Percentiles rank a stretch among this genome's conserved stretches.
Conservation (phyloP, 2,888 invertebrate species). For the Drosophila diplacantha region DNA sequence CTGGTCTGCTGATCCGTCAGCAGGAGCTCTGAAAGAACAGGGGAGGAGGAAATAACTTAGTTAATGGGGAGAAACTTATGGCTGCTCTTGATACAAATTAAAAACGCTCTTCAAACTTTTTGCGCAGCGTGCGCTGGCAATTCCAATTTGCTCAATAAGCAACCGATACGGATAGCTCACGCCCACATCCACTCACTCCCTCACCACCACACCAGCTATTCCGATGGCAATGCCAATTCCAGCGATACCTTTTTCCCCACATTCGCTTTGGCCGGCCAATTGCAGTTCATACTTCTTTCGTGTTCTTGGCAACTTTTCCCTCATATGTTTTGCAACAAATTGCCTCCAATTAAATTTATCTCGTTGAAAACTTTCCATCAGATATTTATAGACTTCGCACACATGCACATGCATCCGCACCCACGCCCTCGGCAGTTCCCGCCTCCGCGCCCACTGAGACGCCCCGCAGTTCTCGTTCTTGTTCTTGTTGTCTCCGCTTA, state of each 20-base stretch:
- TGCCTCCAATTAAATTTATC: constrained; percentile 76
- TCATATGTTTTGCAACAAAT: constrained; percentile 68
- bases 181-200: constrained; percentile 7
- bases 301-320: constrained; percentile 51
- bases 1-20: constrained; percentile 77
- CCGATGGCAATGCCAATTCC: constrained; percentile 14
- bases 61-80: constrained; percentile 52
- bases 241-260: constrained; percentile 47
- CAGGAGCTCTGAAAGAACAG: constrained; percentile 65
- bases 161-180: constrained; percentile 16
- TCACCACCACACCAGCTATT: neutral
- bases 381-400: constrained; percentile 68
- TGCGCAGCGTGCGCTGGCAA: constrained; percentile 47
- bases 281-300: constrained; percentile 66
- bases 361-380: constrained; percentile 74
- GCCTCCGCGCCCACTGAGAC: constrained; percentile 1
- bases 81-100: constrained; percentile 60
- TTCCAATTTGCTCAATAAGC: constrained; percentile 51
- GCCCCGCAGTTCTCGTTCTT: constrained; percentile 18
- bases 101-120: constrained; percentile 61
- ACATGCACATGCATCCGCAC: constrained; percentile 15
- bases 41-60: constrained; percentile 26
- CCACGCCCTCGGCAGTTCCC: constrained; percentile 8
- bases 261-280: constrained; percentile 50
- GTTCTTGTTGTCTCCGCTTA: constrained; percentile 49